Evolutionary conservation across 2,113 vertebrate genomes (phyloP).

Genomic region (Sarotherodon lohbergeri): DNA sequence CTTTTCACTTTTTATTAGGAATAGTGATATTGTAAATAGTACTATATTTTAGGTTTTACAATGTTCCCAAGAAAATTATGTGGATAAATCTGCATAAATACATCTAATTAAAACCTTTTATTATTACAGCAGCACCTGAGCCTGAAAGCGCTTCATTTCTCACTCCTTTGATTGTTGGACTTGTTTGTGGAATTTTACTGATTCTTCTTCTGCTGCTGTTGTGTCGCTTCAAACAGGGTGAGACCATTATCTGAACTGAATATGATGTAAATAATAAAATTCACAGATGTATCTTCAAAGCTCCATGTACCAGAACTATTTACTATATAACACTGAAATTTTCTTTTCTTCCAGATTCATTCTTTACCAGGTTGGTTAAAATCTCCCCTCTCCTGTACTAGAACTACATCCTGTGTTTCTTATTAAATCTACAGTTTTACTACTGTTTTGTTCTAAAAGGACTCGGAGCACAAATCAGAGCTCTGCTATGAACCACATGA

Average conservation of each 20-base stretch:
- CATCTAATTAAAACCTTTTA: no score
- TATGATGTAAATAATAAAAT: no score
- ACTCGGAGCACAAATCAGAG: neutral
- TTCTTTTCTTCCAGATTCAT: neutral
- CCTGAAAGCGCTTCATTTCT: neutral
- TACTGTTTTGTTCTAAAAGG: rapidly evolving
- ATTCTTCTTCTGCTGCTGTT: no score
- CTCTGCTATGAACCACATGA: neutral
- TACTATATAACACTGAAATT: neutral
- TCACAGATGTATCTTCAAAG: neutral
- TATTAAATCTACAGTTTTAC: rapidly evolving
- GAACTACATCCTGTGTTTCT: rapidly evolving
- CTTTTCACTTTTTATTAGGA: neutral
- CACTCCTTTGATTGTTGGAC: neutral
- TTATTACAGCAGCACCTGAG: neutral
- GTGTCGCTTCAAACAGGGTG: no score
- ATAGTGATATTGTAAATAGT: neutral
- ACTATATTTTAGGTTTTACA: neutral
- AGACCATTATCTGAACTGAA: no score
- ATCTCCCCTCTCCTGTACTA: neutral
- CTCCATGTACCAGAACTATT: rapidly evolving
- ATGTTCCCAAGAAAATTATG: neutral
- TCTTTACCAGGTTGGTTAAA: neutral
- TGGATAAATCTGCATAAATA: no score
- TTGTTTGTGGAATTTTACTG: no score